Percentiles rank a stretch among this genome's conserved stretches.
These are phyloP conservation scores for Lampropteryx suffumata DNA, from an alignment of 2,888 invertebrate species.

Conservation along the genomic window DNA sequence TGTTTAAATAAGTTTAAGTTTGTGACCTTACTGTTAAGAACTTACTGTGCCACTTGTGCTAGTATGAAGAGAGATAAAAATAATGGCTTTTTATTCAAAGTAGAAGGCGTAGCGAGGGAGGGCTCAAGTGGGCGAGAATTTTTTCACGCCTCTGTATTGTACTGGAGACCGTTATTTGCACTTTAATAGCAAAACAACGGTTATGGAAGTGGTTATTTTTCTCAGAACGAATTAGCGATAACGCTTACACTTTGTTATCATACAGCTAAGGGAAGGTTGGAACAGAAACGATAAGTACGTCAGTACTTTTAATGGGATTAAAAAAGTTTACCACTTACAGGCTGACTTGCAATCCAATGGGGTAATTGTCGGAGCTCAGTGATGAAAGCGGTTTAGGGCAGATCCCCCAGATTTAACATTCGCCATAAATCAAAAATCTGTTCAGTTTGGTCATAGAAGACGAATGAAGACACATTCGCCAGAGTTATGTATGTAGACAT, in stretches of 20 bases:
- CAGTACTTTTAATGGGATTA: too few relatives aligned
- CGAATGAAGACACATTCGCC: too few relatives aligned
- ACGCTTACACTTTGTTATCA: constrained; percentile 5
- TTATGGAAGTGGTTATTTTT: constrained; percentile 34
- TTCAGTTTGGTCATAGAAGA: too few relatives aligned
- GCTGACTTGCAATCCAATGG: too few relatives aligned
- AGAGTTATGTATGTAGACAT: too few relatives aligned
- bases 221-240: constrained; percentile 9
- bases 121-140: constrained; percentile 40
- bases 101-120: constrained; percentile 23
- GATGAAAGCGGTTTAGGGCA: too few relatives aligned
- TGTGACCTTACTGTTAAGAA: constrained; percentile 1
- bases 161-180: constrained; percentile 43
- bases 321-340: too few relatives aligned
- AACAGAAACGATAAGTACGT: not conserved
- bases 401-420: too few relatives aligned
- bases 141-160: constrained; percentile 52
- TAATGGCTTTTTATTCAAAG: constrained; percentile 48
- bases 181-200: constrained; percentile 38
- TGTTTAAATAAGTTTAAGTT: not conserved
- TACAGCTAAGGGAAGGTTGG: not conserved
- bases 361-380: too few relatives aligned
- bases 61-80: constrained; percentile 36
- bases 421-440: too few relatives aligned
- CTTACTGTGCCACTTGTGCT: not conserved